Percentiles rank a stretch among this genome's conserved stretches.
Evolutionary conservation across 30 jellyfish, hydroid and myxozoan species (phyloP).

Genomic region (Turritopsis rubra): DNA sequence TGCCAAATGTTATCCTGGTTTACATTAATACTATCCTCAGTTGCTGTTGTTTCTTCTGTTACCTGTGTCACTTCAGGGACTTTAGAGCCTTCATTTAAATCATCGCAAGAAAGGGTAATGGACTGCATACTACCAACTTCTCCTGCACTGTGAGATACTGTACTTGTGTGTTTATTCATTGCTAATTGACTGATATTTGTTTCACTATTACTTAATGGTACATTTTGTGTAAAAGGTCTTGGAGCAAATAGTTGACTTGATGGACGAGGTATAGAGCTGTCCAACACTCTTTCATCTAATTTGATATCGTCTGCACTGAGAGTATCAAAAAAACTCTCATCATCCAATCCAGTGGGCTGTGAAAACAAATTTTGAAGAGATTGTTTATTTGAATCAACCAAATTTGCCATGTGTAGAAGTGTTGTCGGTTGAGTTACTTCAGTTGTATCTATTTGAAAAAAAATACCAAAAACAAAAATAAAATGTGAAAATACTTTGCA

Average conservation of each 20-base stretch:
- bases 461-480: too few species aligned
- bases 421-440: neutral
- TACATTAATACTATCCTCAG: neutral
- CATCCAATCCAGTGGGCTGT: constrained; percentile 14
- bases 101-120: constrained; percentile 18
- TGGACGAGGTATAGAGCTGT: constrained; percentile 15
- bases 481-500: too few species aligned
- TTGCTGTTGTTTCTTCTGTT: neutral
- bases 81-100: constrained; percentile 7
- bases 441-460: neutral
- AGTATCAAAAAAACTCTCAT: constrained; percentile 23
- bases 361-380: constrained; percentile 21
- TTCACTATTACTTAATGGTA: constrained; percentile 1
- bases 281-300: neutral
- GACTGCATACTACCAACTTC: constrained; percentile 25
- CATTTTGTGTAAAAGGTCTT: neutral
- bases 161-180: neutral
- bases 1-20: neutral
- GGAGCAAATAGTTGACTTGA: constrained; percentile 1
- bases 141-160: neutral
- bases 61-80: neutral
- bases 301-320: neutral
- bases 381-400: neutral
- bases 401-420: neutral
- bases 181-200: neutral